Conservation (phyloP, 2,113 vertebrate species). For the Psephotus haematonotus region DNA sequence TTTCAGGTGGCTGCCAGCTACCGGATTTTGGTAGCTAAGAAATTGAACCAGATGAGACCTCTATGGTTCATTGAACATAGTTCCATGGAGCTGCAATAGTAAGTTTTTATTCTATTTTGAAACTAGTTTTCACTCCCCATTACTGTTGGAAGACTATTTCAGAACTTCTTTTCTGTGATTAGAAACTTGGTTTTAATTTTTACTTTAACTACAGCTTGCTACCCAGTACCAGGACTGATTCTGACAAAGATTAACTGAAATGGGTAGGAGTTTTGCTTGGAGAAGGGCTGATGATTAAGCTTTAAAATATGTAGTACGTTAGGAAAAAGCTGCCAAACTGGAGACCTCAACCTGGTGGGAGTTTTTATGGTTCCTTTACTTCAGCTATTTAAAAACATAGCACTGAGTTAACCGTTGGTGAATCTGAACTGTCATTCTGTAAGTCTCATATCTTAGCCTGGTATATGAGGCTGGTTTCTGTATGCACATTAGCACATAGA, state of each 20-base stretch:
- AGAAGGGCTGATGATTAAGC: conserved; percentile 54
- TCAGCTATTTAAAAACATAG: not conserved
- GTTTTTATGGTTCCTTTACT: conserved; percentile 11
- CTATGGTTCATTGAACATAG: not conserved
- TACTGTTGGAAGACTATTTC: not conserved
- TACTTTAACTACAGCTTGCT: not conserved
- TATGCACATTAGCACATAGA: not conserved
- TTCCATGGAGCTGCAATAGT: not conserved
- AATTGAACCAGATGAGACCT: not conserved
- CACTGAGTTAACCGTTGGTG: not conserved
- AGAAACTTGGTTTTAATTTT: not conserved
- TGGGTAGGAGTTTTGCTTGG: conserved; percentile 17
- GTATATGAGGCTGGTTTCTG: not conserved
- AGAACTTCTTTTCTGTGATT: not conserved
- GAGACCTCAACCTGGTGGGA: not conserved
- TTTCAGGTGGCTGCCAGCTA: not conserved
- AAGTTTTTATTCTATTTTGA: not conserved
- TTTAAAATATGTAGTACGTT: conserved; percentile 19
- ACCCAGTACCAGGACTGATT: not conserved
- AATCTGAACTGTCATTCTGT: not conserved
- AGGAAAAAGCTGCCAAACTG: not conserved
- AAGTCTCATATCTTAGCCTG: not conserved
- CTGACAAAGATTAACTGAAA: conserved; percentile 32
- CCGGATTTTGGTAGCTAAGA: not conserved
- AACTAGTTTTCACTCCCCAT: not conserved